Percentiles rank a stretch among this genome's conserved stretches.
Conservation (phyloP, 1,140 invertebrate genomes). For the Sitobion miscanthi region DNA sequence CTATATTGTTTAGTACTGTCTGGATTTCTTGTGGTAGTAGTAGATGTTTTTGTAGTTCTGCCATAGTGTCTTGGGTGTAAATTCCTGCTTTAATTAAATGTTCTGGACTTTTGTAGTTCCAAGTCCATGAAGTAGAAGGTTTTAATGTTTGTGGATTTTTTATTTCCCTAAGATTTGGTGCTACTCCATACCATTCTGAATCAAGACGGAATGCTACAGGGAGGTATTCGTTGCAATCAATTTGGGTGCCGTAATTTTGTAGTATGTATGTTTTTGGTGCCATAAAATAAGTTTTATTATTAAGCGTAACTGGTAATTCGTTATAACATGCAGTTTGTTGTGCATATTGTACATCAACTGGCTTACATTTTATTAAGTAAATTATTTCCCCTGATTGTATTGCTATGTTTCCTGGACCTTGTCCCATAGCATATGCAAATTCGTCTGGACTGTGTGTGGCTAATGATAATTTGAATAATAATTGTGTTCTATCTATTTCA, state of each 20-base stretch:
- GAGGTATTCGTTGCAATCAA: background rate
- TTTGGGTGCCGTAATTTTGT: conserved; percentile 14
- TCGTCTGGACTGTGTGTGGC: background rate
- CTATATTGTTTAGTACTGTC: background rate
- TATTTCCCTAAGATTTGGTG: background rate
- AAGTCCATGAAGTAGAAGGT: background rate
- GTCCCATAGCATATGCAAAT: conserved; percentile 16
- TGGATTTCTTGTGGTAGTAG: background rate
- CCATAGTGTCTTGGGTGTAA: background rate
- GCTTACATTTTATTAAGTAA: conserved; percentile 23
- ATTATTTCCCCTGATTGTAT: conserved; percentile 32
- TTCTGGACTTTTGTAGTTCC: background rate
- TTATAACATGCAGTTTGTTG: background rate
- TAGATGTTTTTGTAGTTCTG: background rate
- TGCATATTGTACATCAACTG: background rate
- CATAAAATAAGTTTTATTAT: conserved; percentile 6
- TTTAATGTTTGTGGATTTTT: background rate
- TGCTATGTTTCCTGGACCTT: background rate
- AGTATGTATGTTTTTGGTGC: background rate
- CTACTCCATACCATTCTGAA: background rate
- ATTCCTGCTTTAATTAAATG: background rate
- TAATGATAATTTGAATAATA: background rate
- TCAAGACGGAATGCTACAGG: background rate
- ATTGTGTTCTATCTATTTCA: conserved; percentile 10
- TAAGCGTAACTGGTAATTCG: conserved; percentile 13